These are phyloP conservation scores for Cepaea hortensis DNA, from an alignment of 2,888 invertebrate genomes.

Conservation along the genomic window DNA sequence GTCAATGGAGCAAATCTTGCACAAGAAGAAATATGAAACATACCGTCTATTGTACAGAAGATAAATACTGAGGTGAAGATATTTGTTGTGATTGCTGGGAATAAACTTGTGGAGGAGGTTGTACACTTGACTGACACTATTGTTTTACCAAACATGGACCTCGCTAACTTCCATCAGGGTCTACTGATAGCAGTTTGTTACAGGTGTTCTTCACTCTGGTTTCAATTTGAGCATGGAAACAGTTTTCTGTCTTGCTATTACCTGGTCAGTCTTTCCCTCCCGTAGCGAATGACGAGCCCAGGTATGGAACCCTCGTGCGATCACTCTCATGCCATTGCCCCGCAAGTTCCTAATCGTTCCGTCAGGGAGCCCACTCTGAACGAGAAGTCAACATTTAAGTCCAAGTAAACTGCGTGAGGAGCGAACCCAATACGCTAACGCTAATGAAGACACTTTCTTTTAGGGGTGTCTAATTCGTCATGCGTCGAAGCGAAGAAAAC, in stretches of 20 bases:
- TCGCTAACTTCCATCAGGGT: background rate
- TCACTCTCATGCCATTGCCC: too few relatives aligned
- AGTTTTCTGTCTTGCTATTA: background rate
- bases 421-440: too few relatives aligned
- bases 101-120: background rate
- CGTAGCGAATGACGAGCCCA: too few relatives aligned
- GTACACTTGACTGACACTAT: background rate
- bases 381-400: too few relatives aligned
- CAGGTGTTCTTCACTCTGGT: background rate
- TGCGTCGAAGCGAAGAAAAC: too few relatives aligned
- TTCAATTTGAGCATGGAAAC: background rate
- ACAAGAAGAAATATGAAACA: background rate
- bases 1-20: background rate
- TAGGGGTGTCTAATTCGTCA: too few relatives aligned
- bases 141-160: background rate
- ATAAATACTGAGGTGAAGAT: background rate
- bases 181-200: background rate
- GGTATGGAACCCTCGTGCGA: too few relatives aligned
- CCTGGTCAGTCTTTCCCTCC: too few relatives aligned
- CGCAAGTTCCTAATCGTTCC: too few relatives aligned
- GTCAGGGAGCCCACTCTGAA: too few relatives aligned
- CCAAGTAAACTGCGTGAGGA: too few relatives aligned
- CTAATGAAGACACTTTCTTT: too few relatives aligned
- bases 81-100: background rate
- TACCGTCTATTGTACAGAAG: background rate